Percentiles rank a stretch among this genome's conserved stretches.
These are phyloP conservation scores for Achroia grisella DNA, from an alignment of 1,140 invertebrate species.

Conservation along the genomic window DNA sequence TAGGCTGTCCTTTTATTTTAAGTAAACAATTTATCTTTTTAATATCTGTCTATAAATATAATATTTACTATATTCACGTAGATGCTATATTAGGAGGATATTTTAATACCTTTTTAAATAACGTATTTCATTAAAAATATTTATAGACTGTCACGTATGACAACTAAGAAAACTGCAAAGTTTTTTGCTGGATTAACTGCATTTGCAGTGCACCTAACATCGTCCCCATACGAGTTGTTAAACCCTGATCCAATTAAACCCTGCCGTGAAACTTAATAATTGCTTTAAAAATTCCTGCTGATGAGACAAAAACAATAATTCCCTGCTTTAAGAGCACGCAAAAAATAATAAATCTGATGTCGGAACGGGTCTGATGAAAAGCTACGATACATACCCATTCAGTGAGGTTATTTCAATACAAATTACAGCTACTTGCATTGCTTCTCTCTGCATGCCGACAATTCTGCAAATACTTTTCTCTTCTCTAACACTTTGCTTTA, in stretches of 20 bases:
- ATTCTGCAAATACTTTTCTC: conserved; percentile 68
- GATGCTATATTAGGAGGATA: no score
- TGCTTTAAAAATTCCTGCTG: conserved; percentile 64
- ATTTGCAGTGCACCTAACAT: conserved; percentile 35
- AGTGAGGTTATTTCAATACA: conserved; percentile 70
- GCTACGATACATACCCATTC: conserved; percentile 68
- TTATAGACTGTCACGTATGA: no score
- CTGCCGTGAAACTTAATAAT: conserved; percentile 63
- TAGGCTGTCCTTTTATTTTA: no score
- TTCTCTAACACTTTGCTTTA: conserved; percentile 36
- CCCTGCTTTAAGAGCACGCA: conserved; percentile 55
- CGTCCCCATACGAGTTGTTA: conserved; percentile 40
- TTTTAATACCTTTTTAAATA: no score
- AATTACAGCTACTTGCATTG: conserved; percentile 69
- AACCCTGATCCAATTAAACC: conserved; percentile 69
- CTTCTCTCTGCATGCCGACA: conserved; percentile 60
- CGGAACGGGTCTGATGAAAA: conserved; percentile 55
- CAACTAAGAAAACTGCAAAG: no score
- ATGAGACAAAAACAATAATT: conserved; percentile 73
- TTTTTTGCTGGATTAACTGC: conserved; percentile 27
- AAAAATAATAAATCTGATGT: conserved; percentile 70
- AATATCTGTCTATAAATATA: no score
- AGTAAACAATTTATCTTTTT: no score
- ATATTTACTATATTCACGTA: no score
- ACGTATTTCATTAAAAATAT: no score